These are phyloP conservation scores for Pollachius pollachius DNA, from an alignment of 2,113 vertebrate genomes.

Conservation along the genomic window DNA sequence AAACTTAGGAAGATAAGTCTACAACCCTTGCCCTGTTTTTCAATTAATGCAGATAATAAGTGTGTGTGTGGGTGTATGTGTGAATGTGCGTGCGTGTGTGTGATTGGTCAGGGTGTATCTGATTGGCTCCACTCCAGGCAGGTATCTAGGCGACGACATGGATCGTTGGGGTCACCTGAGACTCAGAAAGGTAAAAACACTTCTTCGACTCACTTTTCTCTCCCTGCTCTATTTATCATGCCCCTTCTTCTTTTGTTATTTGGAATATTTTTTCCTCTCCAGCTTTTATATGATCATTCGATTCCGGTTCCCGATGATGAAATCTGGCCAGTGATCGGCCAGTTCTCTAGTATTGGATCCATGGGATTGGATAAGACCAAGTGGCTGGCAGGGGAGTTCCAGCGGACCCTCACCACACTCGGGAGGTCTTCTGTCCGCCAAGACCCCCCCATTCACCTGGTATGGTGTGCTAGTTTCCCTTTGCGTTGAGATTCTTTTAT, in stretches of 20 bases:
- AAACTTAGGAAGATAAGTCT: no score
- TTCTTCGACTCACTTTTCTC: not conserved
- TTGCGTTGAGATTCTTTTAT: no score
- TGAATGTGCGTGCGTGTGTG: no score
- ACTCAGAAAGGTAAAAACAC: slow-evolving; percentile 85
- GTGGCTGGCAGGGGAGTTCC: slow-evolving; percentile 91
- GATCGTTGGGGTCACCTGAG: slow-evolving; percentile 95
- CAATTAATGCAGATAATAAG: no score
- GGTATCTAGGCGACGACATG: slow-evolving; percentile 85
- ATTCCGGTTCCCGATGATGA: slow-evolving; percentile 57
- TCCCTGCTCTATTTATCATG: not conserved
- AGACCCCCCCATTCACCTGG: slow-evolving; percentile 80
- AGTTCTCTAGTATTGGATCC: slow-evolving; percentile 97
- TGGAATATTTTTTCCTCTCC: not conserved
- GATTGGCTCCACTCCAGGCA: slow-evolving; percentile 89
- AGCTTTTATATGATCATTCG: slow-evolving; percentile 78
- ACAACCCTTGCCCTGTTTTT: no score
- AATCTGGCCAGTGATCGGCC: slow-evolving; percentile 87
- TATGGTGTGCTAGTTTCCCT: slow-evolving; percentile 43
- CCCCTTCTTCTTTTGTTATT: not conserved
- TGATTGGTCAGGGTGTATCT: slow-evolving; percentile 82
- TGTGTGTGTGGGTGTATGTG: no score
- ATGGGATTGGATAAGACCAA: slow-evolving; percentile 90
- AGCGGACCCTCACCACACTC: slow-evolving; percentile 80
- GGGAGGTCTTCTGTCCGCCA: slow-evolving; percentile 58